Conservation (phyloP, 2,113 vertebrate species). For the Podilymbus podiceps region DNA sequence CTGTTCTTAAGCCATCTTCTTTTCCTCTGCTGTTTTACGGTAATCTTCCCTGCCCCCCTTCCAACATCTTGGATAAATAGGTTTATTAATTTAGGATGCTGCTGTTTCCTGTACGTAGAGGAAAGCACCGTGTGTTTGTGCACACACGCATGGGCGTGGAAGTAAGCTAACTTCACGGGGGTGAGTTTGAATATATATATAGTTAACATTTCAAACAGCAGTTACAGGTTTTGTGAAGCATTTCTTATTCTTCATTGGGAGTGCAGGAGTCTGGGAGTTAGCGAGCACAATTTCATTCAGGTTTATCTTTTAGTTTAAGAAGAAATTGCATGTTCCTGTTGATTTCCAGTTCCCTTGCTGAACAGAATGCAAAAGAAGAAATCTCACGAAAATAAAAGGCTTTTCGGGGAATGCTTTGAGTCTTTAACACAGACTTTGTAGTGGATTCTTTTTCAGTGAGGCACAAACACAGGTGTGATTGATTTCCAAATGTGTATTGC, state of each 20-base stretch:
- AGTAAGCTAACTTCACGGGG: neutral
- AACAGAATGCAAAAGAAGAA: neutral
- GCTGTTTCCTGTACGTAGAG: neutral
- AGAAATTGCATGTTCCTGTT: neutral
- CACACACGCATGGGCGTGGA: neutral
- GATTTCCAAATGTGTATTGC: neutral
- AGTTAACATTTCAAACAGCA: neutral
- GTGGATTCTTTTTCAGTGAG: neutral
- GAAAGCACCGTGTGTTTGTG: neutral
- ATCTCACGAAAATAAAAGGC: neutral
- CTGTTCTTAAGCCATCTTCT: neutral
- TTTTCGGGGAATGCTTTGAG: neutral
- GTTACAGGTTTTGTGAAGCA: neutral
- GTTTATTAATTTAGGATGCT: neutral
- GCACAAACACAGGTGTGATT: neutral
- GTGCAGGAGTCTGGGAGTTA: neutral
- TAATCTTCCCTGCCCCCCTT: neutral
- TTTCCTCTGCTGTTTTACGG: neutral
- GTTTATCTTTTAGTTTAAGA: neutral
- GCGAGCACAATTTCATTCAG: accelerated
- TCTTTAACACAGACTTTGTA: neutral
- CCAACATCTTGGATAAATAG: neutral
- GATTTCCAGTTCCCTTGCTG: neutral
- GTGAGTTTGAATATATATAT: neutral
- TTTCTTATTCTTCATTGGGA: neutral